phyloP scores from a whole-genome alignment of 1,140 invertebrate species.

The Lamellibrachia luymesi region DNA sequence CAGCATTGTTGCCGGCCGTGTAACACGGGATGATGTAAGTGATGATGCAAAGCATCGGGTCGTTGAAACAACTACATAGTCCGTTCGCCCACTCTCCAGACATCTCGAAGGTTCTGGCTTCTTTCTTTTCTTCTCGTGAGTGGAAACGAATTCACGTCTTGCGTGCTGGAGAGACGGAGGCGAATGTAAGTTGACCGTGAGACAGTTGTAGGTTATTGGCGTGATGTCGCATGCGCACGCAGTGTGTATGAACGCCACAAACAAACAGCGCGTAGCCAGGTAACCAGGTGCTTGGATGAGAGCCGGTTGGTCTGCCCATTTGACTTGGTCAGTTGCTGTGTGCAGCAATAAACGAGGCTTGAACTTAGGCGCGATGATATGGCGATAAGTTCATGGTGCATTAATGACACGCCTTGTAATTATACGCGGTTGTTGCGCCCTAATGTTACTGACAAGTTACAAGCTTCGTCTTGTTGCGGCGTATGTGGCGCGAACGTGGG shows the following conservation, averaged over 20 bases:
- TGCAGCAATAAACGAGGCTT: too few relatives aligned
- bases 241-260: not conserved
- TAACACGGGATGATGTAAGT: slow-evolving; percentile 30
- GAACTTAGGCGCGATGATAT: not conserved
- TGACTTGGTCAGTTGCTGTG: too few relatives aligned
- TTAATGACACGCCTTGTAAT: not conserved
- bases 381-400: not conserved
- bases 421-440: not conserved
- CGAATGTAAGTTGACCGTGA: not conserved
- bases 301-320: too few relatives aligned
- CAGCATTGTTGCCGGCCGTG: slow-evolving; percentile 29
- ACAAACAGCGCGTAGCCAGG: not conserved
- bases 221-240: not conserved
- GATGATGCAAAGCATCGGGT: slow-evolving; percentile 28
- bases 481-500: too few relatives aligned
- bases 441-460: not conserved
- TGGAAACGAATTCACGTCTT: not conserved
- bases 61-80: slow-evolving; percentile 32
- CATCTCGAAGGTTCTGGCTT: not conserved
- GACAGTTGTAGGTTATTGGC: not conserved
- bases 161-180: not conserved
- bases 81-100: not conserved
- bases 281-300: not conserved
- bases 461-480: not conserved
- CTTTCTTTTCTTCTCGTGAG: not conserved